Evolutionary conservation across 2,888 invertebrate species (phyloP), one percentile per base, ranked within the genome.

Genomic region (Amiota mariae): DNA sequence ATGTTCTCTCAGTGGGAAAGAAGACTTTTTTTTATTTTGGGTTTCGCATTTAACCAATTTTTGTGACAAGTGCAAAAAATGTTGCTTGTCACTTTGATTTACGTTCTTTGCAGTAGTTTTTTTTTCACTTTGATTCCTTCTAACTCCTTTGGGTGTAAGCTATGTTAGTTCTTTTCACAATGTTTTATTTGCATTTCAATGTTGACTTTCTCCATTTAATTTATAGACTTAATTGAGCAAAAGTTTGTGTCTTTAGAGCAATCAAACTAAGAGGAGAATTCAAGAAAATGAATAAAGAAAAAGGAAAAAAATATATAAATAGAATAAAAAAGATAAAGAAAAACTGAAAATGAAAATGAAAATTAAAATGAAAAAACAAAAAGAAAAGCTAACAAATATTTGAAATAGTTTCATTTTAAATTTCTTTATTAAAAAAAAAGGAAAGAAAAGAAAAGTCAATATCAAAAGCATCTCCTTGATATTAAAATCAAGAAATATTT

Each of bases 61-160:
- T 63, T 63, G 63, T 66, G 63, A n/a, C 59, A 74, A 75, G 72
- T 70, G 54, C 56, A 70, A 56, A 20, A 71, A 74, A 75, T 79
- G 76, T 79, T 70, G 74, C 76, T 78, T 78, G 84, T 79, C 85
- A 80, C 81, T 81, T 80, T 86, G 85, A 86, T 86, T 86, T 86
- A 85, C 84, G 84, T 81, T 79, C 78, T 78, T 80, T 73, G 56
- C 63, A 47, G 57, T 72, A 13, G 56, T 56, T 71, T 73, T 51
- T 72, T 48, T 18, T 20, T 54, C 47, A 63, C 49, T 48, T 15
- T 70, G 36, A 6, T 6, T 36, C n/a, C 36, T 49, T 66, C 12
- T 49, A 66, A 66, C 6, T 66, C 63, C 63, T 24, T 24, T 24
- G 63, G 63, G 24, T 49, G 48, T 66, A 10, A n/a, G 67, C 15